Evolutionary conservation across 2,888 invertebrate species (phyloP).

Genomic region (Sepiola atlantica): DNA sequence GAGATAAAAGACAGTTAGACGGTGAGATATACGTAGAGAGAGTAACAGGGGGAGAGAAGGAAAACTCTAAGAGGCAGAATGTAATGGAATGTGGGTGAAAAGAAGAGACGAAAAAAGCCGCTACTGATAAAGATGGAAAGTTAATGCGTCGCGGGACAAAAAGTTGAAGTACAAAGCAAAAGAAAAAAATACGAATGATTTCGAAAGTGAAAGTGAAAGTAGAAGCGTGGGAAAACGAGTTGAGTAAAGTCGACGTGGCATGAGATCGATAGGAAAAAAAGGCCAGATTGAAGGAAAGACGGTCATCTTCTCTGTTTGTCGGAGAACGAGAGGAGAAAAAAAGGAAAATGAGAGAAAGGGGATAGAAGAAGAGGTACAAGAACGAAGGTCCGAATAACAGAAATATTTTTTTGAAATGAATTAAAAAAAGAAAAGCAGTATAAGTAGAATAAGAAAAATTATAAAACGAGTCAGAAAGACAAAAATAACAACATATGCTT

Average conservation of each 20-base stretch:
- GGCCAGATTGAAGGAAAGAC: not conserved
- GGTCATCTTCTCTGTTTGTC: not conserved
- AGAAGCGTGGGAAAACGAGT: not conserved
- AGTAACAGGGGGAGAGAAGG: no score
- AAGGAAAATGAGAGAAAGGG: not conserved
- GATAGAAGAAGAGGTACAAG: not conserved
- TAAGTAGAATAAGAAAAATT: no score
- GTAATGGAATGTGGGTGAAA: not conserved
- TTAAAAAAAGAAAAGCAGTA: no score
- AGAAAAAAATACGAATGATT: not conserved
- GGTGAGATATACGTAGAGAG: no score
- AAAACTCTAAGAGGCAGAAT: no score
- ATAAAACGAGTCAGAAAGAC: no score
- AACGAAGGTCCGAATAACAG: not conserved
- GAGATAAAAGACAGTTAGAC: no score
- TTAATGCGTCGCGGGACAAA: not conserved
- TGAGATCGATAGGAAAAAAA: not conserved
- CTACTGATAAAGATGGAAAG: not conserved
- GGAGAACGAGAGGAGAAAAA: no score
- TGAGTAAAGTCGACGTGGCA: not conserved
- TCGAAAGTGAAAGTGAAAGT: constrained; percentile 3
- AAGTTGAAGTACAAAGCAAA: not conserved
- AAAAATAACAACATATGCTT: no score
- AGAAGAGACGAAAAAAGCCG: not conserved
- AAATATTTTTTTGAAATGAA: no score